phyloP scores from a whole-genome alignment of 2,113 vertebrate species.

The Vulpes vulpes region DNA sequence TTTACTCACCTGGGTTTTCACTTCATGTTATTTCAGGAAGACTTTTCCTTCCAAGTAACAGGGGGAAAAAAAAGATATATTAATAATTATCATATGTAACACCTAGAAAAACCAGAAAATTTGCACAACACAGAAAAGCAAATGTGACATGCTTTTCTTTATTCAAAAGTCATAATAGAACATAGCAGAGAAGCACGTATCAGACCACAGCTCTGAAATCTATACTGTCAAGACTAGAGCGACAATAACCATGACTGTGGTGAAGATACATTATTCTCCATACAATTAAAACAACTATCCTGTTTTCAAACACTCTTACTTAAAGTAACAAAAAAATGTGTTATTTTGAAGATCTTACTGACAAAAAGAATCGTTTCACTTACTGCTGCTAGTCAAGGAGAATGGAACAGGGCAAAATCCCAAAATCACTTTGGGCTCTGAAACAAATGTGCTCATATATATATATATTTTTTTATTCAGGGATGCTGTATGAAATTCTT shows the following conservation, averaged over 20 bases:
- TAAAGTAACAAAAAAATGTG: background rate
- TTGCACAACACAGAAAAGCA: background rate
- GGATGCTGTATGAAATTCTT: background rate
- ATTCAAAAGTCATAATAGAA: background rate
- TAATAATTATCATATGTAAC: background rate
- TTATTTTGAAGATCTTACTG: background rate
- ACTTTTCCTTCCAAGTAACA: background rate
- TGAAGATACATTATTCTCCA: background rate
- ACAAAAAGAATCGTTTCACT: background rate
- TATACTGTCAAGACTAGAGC: background rate
- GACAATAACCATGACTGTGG: background rate
- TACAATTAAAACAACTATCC: background rate
- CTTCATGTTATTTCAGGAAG: conserved; percentile 25
- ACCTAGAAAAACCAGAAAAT: conserved; percentile 22
- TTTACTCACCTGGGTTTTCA: conserved; percentile 14
- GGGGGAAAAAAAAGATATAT: background rate
- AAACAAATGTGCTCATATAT: background rate
- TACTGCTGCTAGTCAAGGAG: background rate
- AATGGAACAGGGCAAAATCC: background rate
- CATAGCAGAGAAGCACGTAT: background rate
- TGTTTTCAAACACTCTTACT: background rate
- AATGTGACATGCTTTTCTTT: background rate
- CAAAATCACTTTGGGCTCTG: background rate
- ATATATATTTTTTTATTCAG: background rate
- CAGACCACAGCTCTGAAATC: background rate